phyloP scores from a whole-genome alignment of 2,888 invertebrate genomes.

The Agonopterix subpropinquella region DNA sequence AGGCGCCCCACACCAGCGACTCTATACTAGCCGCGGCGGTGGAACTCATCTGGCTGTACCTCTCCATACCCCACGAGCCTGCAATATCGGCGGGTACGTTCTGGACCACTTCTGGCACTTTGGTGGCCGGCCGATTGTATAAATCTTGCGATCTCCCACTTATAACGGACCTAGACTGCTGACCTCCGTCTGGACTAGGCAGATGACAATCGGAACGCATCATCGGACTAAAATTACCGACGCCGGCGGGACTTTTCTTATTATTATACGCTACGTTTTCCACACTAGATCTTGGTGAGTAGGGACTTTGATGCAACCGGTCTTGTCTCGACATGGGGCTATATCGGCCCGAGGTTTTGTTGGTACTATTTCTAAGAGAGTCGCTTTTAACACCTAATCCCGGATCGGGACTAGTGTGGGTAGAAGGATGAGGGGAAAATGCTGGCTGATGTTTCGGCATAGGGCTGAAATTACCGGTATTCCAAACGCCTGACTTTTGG shows the following conservation, averaged over 20 bases:
- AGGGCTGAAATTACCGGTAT: slow-evolving; percentile 62
- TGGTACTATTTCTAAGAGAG: slow-evolving; percentile 39
- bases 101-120: slow-evolving; percentile 43
- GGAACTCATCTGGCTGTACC: slow-evolving; percentile 40
- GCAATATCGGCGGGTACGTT: slow-evolving; percentile 45
- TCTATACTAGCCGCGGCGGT: slow-evolving; percentile 41
- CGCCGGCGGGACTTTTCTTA: slow-evolving; percentile 55
- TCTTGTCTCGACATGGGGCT: slow-evolving; percentile 67
- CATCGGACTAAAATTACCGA: slow-evolving; percentile 62
- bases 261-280: slow-evolving; percentile 45
- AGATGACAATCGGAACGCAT: slow-evolving; percentile 59
- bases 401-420: slow-evolving; percentile 62
- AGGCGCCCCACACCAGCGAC: slow-evolving; percentile 50
- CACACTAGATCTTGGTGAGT: slow-evolving; percentile 61
- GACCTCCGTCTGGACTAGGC: slow-evolving; percentile 53
- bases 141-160: slow-evolving; percentile 40
- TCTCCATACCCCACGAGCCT: slow-evolving; percentile 48
- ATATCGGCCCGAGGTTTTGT: slow-evolving; percentile 60
- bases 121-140: slow-evolving; percentile 41
- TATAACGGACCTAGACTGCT: slow-evolving; percentile 29
- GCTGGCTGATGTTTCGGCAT: slow-evolving; percentile 67
- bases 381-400: slow-evolving; percentile 53
- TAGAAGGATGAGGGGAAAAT: slow-evolving; percentile 63
- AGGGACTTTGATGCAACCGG: slow-evolving; percentile 56
- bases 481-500: slow-evolving; percentile 61